Evolutionary conservation across 2,797 vertebrate genomes (phyloP), one percentile per base, ranked within the genome.

Genomic region (Sebastes matsubarae): DNA sequence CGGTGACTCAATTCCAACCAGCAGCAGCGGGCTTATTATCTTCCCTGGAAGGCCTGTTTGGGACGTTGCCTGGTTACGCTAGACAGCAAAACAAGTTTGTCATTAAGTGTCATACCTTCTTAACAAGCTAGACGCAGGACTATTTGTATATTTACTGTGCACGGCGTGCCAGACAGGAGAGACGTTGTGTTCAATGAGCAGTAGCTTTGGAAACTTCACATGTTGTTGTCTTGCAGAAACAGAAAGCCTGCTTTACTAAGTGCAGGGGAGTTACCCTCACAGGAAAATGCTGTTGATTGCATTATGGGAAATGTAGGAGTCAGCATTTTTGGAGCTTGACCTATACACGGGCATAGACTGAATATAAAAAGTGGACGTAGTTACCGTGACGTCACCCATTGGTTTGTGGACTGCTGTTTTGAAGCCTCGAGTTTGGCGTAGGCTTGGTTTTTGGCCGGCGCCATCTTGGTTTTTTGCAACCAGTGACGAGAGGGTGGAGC

Each of bases 1-100:
- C 77, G 1, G 64, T 90, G 90, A 93, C 82, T 92, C 89, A 88
- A 9, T 59, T 29, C 38, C 38, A 38, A 57, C 46, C 46, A 50
- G 50, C 50, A 9, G 50, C 42, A 50, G 24, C 27, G 20, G 55
- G 70, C 52, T 57, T 24, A 46, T 81, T 68, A 55, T 74, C 66
- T 63, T 79, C 67, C 46, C 77, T 72, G 2, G 18, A 71, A 58
- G 42, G 67, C 29, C 24, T 61, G 50, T 85, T 87, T 55, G 42
- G 64, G 61, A 71, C 3, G 77, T 82, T 86, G 80, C 87, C 68
- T 77, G 71, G 84, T 82, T 52, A 89, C 78, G 24, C 14, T 5
- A 12, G 71, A 55, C 71, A 65, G 70, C 73, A 76, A 59, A 79
- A 68, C 61, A 74, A 42, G 55, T 60, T 34, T 73, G 58, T 79